Evolutionary conservation across 2,113 vertebrate genomes (phyloP).

Genomic region (Pitta sordida): DNA sequence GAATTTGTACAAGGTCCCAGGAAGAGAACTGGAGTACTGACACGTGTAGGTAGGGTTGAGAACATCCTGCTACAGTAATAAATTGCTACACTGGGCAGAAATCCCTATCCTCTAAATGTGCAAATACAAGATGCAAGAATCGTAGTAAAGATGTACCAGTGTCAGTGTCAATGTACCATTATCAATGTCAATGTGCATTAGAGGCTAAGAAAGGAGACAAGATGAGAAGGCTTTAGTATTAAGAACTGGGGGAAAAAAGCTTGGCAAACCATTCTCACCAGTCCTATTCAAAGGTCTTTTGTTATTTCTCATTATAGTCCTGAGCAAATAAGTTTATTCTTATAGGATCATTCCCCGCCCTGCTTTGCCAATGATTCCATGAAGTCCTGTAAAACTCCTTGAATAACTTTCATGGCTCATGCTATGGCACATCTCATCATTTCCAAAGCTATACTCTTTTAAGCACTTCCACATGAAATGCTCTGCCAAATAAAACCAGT

Average conservation of each 20-base stretch:
- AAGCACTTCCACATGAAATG: neutral
- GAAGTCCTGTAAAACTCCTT: slow-evolving; percentile 12
- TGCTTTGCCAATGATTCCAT: slow-evolving; percentile 5
- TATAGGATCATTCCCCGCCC: neutral
- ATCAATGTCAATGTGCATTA: neutral
- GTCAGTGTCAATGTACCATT: neutral
- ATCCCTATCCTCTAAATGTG: neutral
- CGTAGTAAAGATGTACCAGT: neutral
- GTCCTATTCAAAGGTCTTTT: neutral
- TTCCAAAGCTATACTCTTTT: neutral
- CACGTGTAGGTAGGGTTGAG: neutral
- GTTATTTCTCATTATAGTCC: neutral
- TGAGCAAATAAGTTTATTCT: neutral
- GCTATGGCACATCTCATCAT: neutral
- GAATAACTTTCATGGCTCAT: neutral
- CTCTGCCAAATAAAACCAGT: neutral
- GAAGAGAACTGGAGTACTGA: neutral
- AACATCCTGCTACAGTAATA: neutral
- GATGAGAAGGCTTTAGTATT: neutral
- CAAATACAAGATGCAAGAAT: neutral
- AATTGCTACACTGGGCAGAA: neutral
- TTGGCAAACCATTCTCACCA: neutral
- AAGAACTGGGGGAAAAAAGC: neutral
- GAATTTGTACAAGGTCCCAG: neutral
- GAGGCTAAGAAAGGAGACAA: neutral